phyloP scores from a whole-genome alignment of 2,888 invertebrate genomes.

The Serripes groenlandicus region DNA sequence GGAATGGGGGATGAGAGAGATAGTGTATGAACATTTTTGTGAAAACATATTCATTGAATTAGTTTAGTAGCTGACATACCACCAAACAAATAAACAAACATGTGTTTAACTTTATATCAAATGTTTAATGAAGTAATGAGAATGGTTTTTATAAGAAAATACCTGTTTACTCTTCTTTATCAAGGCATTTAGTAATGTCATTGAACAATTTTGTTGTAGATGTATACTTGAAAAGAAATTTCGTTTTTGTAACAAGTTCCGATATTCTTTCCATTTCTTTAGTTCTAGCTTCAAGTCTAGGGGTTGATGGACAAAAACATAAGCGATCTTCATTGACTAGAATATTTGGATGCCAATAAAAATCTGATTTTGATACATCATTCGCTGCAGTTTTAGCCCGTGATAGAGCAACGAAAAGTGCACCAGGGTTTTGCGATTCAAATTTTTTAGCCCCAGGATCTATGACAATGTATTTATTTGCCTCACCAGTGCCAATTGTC shows the following conservation, averaged over 20 bases:
- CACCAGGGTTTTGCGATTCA: constrained; percentile 62
- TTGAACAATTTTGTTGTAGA: too few species aligned
- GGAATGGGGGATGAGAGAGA: too few species aligned
- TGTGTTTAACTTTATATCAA: too few species aligned
- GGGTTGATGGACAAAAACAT: constrained; percentile 48
- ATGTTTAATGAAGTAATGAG: too few species aligned
- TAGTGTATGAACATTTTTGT: too few species aligned
- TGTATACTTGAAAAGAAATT: not conserved
- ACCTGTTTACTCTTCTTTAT: too few species aligned
- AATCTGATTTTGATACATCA: constrained; percentile 44
- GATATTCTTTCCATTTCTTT: constrained; percentile 30
- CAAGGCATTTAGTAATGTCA: too few species aligned
- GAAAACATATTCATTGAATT: too few species aligned
- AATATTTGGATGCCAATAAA: constrained; percentile 61
- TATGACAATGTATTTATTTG: constrained; percentile 41
- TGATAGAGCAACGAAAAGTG: constrained; percentile 65
- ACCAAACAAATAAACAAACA: too few species aligned
- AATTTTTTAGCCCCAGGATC: constrained; percentile 47
- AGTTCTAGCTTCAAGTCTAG: constrained; percentile 36
- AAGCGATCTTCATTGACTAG: constrained; percentile 59
- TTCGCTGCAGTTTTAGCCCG: constrained; percentile 56
- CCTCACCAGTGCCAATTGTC: constrained; percentile 55
- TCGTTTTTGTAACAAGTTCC: not conserved
- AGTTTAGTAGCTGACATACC: too few species aligned
- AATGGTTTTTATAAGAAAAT: too few species aligned